Conservation (phyloP, 2,113 vertebrate species). For the Gulo gulo region DNA sequence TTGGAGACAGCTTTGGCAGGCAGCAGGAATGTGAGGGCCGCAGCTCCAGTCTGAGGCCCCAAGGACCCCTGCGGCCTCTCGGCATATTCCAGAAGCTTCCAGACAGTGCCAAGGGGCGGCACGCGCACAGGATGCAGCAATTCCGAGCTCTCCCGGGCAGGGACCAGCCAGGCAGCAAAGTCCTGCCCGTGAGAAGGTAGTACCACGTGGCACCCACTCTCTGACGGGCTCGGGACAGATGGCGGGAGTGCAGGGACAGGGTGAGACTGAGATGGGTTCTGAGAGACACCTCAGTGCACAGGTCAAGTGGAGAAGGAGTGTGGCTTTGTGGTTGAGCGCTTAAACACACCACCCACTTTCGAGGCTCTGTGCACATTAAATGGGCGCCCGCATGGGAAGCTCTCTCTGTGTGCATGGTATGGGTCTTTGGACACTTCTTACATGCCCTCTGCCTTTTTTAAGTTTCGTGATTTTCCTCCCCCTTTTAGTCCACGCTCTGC, state of each 20-base stretch:
- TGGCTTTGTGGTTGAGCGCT: neutral
- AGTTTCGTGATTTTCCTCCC: neutral
- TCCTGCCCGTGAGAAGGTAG: neutral
- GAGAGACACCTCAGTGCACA: neutral
- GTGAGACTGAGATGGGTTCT: neutral
- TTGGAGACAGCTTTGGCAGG: neutral
- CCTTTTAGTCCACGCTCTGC: neutral
- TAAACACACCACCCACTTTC: rapidly evolving
- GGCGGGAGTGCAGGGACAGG: neutral
- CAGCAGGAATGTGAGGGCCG: neutral
- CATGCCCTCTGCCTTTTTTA: neutral
- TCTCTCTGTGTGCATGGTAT: rapidly evolving
- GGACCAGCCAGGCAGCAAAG: neutral
- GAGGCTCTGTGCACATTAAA: neutral
- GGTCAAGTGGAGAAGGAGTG: neutral
- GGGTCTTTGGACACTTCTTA: neutral
- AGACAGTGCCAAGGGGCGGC: neutral
- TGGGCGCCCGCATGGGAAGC: neutral
- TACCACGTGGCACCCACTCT: neutral
- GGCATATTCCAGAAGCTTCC: neutral
- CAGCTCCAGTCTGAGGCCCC: neutral
- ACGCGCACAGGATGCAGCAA: neutral
- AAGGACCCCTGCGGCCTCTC: neutral
- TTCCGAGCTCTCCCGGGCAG: neutral
- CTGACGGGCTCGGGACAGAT: neutral